Conservation (phyloP, 1,140 invertebrate genomes). For the Zaprionus gabonicus region DNA sequence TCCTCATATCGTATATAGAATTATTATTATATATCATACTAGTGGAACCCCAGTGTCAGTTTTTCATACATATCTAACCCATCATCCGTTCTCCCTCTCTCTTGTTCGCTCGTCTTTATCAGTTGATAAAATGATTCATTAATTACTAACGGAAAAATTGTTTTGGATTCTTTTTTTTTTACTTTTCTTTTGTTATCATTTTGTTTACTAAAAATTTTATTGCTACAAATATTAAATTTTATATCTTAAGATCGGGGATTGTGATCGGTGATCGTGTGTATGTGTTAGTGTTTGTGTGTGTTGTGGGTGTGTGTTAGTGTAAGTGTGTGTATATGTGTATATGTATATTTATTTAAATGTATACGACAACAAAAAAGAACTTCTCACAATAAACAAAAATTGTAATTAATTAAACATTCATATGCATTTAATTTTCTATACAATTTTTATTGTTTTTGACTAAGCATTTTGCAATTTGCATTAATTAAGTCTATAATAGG, state of each 20-base stretch:
- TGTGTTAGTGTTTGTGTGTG: slow-evolving; percentile 16
- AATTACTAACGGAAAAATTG: slow-evolving; percentile 46
- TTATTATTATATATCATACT: slow-evolving; percentile 19
- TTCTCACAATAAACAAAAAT: slow-evolving; percentile 60
- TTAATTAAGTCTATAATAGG: slow-evolving; percentile 82
- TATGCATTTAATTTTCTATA: slow-evolving; percentile 78
- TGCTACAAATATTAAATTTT: slow-evolving; percentile 54
- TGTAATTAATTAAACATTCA: slow-evolving; percentile 75
- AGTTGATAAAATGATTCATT: slow-evolving; percentile 43
- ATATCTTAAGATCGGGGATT: slow-evolving; percentile 38
- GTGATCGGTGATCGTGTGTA: slow-evolving; percentile 29
- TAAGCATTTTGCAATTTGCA: slow-evolving; percentile 78
- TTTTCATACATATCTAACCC: slow-evolving; percentile 17
- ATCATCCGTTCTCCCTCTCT: neutral
- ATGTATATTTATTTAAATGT: slow-evolving; percentile 32
- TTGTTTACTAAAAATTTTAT: slow-evolving; percentile 58
- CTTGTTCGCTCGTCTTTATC: slow-evolving; percentile 24
- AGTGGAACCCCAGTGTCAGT: slow-evolving; percentile 29
- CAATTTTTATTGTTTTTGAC: slow-evolving; percentile 82
- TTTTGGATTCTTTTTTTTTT: slow-evolving; percentile 17
- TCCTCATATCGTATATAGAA: slow-evolving; percentile 15
- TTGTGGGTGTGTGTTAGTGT: slow-evolving; percentile 14
- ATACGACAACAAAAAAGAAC: slow-evolving; percentile 51
- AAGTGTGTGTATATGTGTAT: neutral
- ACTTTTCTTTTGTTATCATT: slow-evolving; percentile 26